Evolutionary conservation across 2,113 vertebrate genomes (phyloP).

Genomic region (Spea multiplicata): DNA sequence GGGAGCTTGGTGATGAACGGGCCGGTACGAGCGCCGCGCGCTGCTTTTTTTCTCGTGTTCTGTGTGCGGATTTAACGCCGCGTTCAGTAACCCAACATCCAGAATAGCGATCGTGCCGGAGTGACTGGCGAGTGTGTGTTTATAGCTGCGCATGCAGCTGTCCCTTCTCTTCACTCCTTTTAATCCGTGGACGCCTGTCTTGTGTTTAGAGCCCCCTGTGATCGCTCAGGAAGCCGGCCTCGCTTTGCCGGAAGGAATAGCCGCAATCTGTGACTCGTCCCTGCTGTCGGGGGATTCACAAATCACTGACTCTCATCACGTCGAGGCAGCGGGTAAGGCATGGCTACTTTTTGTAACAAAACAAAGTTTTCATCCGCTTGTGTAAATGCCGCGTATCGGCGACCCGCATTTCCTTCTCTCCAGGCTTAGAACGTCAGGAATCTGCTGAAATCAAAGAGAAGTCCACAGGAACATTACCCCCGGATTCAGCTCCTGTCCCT

Average conservation of each 20-base stretch:
- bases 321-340: neutral
- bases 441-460: neutral
- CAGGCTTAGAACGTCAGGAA: neutral
- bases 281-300: neutral
- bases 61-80: too few species aligned
- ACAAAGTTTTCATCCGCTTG: too few species aligned
- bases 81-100: too few species aligned
- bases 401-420: too few species aligned
- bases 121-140: neutral
- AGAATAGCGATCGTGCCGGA: slow-evolving; percentile 32
- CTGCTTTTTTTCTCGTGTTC: too few species aligned
- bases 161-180: neutral
- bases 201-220: slow-evolving; percentile 35
- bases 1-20: too few species aligned
- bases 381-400: too few species aligned
- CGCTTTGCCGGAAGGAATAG: slow-evolving; percentile 8
- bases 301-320: rapidly evolving
- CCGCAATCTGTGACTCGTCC: rapidly evolving
- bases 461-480: neutral
- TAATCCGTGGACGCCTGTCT: slow-evolving; percentile 2
- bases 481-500: neutral
- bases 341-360: neutral
- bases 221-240: slow-evolving; percentile 3
- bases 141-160: slow-evolving; percentile 32
- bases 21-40: too few species aligned